Evolutionary conservation across 1,140 invertebrate species (phyloP), one percentile per base, ranked within the genome.

Genomic region (Nautilus pompilius): DNA sequence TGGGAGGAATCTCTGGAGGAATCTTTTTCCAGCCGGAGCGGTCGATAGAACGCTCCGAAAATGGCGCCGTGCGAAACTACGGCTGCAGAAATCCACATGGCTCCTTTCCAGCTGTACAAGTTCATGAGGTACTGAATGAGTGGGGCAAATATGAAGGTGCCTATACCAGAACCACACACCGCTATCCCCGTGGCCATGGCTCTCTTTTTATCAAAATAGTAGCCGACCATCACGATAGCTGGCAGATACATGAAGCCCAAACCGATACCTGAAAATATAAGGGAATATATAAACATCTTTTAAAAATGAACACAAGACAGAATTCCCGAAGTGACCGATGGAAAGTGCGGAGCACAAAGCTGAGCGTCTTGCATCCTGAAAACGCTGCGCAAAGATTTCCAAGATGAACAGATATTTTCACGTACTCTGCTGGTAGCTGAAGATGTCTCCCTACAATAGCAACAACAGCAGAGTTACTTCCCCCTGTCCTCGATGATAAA

Each of bases 201-300:
- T 66, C 96, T 85, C 75, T 95, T 95, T 10, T 93, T 93, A 81
- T 99, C 96, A 83, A 99, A 99, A 84, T 99, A 99, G 83, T 97
- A 98, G 30, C 96, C 94, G 20, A 99, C 96, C 53, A 93, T 93
- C 10, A 99, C 96, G 46, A 99, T 96, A 0, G 96, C 93, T 0
- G 97, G 96, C 20, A 99, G 86, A 83, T 99, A 99, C 77, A 99
- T 96, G 82, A 99, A 88, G 58, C 96, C 96, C 78, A 99, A 98
- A 17, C 95, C 95, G 30, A 62, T 32, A 45, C 73, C 75, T 74
- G 60, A 5, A 60, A 65, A n/a, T n/a, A n/a, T n/a, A n/a, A n/a
- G n/a, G n/a, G n/a, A n/a, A n/a, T n/a, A n/a, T n/a, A n/a, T n/a
- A n/a, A n/a, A n/a, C n/a, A n/a, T n/a, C n/a, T n/a, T n/a, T n/a